Base-by-base conservation (phyloP, 2,888 invertebrate species). In the Gibbula magus region DNA sequence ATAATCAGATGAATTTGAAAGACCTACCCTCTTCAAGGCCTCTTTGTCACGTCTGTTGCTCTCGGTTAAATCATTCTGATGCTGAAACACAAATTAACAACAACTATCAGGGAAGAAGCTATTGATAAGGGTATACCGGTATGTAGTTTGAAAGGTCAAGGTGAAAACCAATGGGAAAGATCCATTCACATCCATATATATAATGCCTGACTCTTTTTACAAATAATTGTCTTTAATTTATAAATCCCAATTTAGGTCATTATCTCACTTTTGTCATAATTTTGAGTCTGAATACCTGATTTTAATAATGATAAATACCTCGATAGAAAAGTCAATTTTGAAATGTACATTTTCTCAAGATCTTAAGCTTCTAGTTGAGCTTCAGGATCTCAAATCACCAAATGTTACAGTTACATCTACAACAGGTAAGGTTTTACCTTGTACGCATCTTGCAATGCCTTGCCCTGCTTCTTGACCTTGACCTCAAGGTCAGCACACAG, bases 381-480 rank as follows among this genome's bases (percentile, higher is more conserved):
- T 7, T 32, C 25, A 75, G 32, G n/a, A 3, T 77, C 4, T 16
- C 2, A 29, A 25, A 67, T 29, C 4, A 51, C 4, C 13, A 51
- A 45, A n/a, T n/a, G n/a, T n/a, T n/a, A n/a, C n/a, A n/a, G n/a
- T n/a, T 35, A 1, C 22, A 70, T 70, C 4, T 70, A 75, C 7
- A 45, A 45, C 22, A 16, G 25, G 13, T 10, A 56, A 56, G 52
- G 5, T 10, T 10, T 1, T 16, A 89, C 88, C 84, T 88, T 89
- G 81, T 88, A 87, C 73, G 87, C 83, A 5, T 87, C 83, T 54
- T 88, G 86, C 25, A 89, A 75, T 22, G 87, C 83, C 10, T 86
- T 85, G 13, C 85, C 81, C 52, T 86, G 84, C 29, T 86, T 82
- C 61, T 84, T 83, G 80, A 87, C 84, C 79, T 87, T 87, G 39